Evolutionary conservation across 2,113 vertebrate species (phyloP).

Genomic region (Holacanthus passer): DNA sequence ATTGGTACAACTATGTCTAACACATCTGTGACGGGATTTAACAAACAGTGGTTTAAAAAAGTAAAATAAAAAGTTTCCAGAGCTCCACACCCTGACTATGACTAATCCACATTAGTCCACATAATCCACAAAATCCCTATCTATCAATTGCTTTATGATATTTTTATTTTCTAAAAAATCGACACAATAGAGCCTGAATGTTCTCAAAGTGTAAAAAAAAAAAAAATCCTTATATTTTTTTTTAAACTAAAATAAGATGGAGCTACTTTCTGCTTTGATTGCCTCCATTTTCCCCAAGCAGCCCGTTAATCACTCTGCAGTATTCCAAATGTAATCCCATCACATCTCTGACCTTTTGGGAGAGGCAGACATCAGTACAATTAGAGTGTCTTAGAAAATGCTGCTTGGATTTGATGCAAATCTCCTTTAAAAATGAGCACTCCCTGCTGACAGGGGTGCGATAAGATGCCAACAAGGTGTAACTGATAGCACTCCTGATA

Average conservation of each 20-base stretch:
- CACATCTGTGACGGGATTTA: neutral
- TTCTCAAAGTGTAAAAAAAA: neutral
- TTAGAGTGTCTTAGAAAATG: slow-evolving; percentile 86
- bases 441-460: slow-evolving; percentile 84
- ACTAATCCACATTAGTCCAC: neutral
- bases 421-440: slow-evolving; percentile 86
- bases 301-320: slow-evolving; percentile 85
- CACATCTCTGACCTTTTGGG: slow-evolving; percentile 88
- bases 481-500: slow-evolving; percentile 88
- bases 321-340: slow-evolving; percentile 90
- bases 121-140: slow-evolving; percentile 3
- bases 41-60: neutral
- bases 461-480: slow-evolving; percentile 88
- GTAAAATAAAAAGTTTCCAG: neutral
- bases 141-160: neutral
- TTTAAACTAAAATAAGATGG: slow-evolving; percentile 8
- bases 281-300: slow-evolving; percentile 55
- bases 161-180: neutral
- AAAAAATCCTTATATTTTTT: neutral
- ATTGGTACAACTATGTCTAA: neutral
- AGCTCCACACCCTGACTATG: neutral
- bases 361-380: slow-evolving; percentile 87
- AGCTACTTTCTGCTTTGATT: slow-evolving; percentile 37
- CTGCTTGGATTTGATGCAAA: slow-evolving; percentile 88
- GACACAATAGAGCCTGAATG: neutral